Percentiles rank a stretch among this genome's conserved stretches.
Conservation (phyloP, 37 sponge, comb jelly and placozoan species). For the Amphimedon queenslandica region DNA sequence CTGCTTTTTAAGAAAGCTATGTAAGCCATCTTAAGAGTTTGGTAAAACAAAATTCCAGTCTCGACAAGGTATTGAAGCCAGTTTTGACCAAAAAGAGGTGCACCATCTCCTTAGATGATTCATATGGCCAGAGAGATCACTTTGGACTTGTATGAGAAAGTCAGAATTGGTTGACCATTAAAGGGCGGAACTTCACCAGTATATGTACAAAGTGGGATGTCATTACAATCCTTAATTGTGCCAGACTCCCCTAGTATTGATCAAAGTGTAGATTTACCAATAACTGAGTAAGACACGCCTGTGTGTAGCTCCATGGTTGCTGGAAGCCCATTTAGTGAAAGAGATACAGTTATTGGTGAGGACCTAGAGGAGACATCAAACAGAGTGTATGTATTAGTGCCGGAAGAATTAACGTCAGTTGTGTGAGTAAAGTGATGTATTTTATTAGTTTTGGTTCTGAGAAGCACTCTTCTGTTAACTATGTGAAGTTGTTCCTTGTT, state of each 20-base stretch:
- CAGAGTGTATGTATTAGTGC: too few relatives aligned
- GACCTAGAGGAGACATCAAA: too few relatives aligned
- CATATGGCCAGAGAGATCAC: neutral
- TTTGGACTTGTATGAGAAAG: neutral
- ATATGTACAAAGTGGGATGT: neutral
- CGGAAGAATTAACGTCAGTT: too few relatives aligned
- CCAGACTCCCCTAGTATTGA: neutral
- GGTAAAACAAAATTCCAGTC: neutral
- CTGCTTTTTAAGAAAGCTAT: neutral
- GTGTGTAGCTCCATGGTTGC: neutral
- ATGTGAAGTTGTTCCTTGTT: too few relatives aligned
- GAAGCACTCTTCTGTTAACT: too few relatives aligned
- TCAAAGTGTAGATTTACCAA: neutral
- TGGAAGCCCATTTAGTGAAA: too few relatives aligned
- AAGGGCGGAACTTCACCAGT: neutral
- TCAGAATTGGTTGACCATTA: neutral
- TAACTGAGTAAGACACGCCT: neutral
- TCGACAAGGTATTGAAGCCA: neutral
- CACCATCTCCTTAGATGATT: neutral
- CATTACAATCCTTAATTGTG: neutral
- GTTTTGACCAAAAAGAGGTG: neutral
- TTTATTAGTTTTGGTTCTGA: too few relatives aligned
- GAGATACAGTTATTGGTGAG: too few relatives aligned
- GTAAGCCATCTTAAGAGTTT: neutral
- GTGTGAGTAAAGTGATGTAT: too few relatives aligned